Conservation (phyloP, 2,888 invertebrate genomes). For the Blomia tropicalis region DNA sequence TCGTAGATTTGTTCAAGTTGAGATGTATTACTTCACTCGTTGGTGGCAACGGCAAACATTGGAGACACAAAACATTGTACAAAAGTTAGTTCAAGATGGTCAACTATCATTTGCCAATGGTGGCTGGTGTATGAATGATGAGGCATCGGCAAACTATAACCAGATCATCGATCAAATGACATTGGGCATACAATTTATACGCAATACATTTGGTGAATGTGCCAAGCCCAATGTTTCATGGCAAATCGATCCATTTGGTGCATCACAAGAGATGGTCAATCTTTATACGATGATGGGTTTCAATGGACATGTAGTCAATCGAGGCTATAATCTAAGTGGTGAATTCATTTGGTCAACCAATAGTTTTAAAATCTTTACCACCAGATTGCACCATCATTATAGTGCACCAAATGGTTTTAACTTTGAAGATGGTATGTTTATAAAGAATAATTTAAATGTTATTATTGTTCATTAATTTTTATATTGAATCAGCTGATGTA, state of each 20-base stretch:
- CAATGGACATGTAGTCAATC: conserved; percentile 48
- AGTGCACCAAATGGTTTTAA: conserved; percentile 14
- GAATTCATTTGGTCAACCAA: conserved; percentile 32
- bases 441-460: neutral
- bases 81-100: conserved; percentile 27
- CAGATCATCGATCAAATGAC: conserved; percentile 56
- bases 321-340: conserved; percentile 50
- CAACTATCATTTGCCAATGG: conserved; percentile 46
- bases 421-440: conserved; percentile 16
- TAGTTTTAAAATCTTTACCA: neutral
- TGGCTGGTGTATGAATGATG: conserved; percentile 59
- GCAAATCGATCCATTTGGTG: conserved; percentile 69
- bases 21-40: conserved; percentile 17
- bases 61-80: neutral
- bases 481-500: conserved; percentile 60
- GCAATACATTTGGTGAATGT: conserved; percentile 42
- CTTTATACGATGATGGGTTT: conserved; percentile 56
- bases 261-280: conserved; percentile 67
- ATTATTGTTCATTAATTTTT: neutral
- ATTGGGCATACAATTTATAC: conserved; percentile 44
- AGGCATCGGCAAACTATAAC: conserved; percentile 52
- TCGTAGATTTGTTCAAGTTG: conserved; percentile 15
- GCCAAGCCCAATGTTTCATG: conserved; percentile 44
- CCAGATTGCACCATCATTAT: conserved; percentile 11
- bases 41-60: conserved; percentile 16